Evolutionary conservation across 1,140 invertebrate genomes (phyloP), one percentile per base, ranked within the genome.

Genomic region (Brachionus manjavacas): DNA sequence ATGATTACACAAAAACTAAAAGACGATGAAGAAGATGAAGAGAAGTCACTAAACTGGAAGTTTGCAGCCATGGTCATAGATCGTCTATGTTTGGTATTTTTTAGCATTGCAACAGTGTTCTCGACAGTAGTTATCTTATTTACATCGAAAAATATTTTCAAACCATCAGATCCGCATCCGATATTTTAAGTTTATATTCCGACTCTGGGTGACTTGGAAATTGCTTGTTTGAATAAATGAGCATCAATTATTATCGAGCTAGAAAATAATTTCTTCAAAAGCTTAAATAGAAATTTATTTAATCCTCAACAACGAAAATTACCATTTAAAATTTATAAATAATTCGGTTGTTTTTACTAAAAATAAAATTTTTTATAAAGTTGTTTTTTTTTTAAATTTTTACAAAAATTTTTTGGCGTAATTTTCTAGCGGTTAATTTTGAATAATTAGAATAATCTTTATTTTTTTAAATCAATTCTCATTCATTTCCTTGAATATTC

Each of bases 1-100:
- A 97, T 97, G 90, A 97, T 99, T 87, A 91, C 90, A 2, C 80
- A 86, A 16, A 89, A 89, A 86, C 86, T 90, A 64, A 87, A 88
- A 83, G 87, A 90, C 78, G 90, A 91, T 49, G 90, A 90, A 49
- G 88, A 88, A 55, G 89, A 91, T 20, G 87, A 87, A 4, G 87
- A 88, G 23, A 86, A 88, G 16, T 87, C 88, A 11, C 88, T 88
- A 88, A 97, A 99, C 92, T 99, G 97, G 97, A 98, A 98, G 92
- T 99, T 99, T 91, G 97, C 97, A 88, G 97, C 96, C 89, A 98
- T 98, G 95, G 97, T 99, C 90, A 95, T 99, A 90, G 97, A 99
- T 92, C 93, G 96, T 91, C 93, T 97, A 91, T 97, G 96, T 93
- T 94, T 98, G 93, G 96, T 97, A 91, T 94, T 96, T 91, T 97